Percentiles rank a stretch among this genome's conserved stretches.
Evolutionary conservation across 53 echinoderm and acorn worm species (phyloP).

Genomic region (Temnopleurus reevesii): DNA sequence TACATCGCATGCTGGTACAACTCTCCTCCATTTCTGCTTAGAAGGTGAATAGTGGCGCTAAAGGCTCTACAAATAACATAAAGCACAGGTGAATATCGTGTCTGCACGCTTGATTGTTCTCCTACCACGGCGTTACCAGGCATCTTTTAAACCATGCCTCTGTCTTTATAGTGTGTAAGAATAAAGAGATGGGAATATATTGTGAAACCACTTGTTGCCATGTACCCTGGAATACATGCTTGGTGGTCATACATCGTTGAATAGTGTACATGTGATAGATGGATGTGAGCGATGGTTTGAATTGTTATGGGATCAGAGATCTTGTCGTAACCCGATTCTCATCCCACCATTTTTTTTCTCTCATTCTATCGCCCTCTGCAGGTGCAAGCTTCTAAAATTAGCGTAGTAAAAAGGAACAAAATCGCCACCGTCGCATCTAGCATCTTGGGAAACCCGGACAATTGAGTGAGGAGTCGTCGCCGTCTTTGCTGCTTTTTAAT

Average conservation of each 20-base stretch:
- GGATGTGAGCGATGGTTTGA: constrained; percentile 3
- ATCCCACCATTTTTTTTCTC: constrained; percentile 10
- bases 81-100: constrained; percentile 50
- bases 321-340: not conserved
- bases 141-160: not conserved
- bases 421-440: not conserved
- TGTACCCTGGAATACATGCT: not conserved
- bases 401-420: constrained; percentile 44
- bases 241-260: not conserved
- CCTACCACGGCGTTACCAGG: not conserved
- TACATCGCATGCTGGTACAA: constrained; percentile 43
- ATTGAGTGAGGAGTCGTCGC: not conserved
- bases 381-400: constrained; percentile 45
- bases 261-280: not conserved
- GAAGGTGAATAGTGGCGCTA: constrained; percentile 44
- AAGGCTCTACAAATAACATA: constrained; percentile 39
- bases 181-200: not conserved
- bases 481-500: not conserved
- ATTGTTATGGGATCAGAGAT: not conserved
- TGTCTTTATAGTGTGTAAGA: not conserved
- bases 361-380: constrained; percentile 30
- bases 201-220: constrained; percentile 26
- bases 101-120: not conserved
- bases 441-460: not conserved
- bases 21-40: constrained; percentile 41